phyloP scores from a whole-genome alignment of 2,113 vertebrate species.

The Psephotus haematonotus region DNA sequence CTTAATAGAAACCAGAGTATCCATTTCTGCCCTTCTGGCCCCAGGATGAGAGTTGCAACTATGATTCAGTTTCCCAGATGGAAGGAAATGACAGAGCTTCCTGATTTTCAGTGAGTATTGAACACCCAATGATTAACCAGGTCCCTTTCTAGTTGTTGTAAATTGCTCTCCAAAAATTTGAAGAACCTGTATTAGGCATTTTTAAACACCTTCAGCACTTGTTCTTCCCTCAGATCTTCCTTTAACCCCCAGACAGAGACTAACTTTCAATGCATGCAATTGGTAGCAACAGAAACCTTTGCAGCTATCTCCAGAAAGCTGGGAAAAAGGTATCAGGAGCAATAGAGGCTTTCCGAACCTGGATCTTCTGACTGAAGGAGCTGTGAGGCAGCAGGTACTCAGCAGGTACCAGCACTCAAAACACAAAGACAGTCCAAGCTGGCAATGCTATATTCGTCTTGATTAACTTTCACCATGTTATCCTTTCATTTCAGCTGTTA shows the following conservation, averaged over 20 bases:
- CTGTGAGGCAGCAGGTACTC: background rate
- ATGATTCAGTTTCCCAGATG: background rate
- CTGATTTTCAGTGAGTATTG: background rate
- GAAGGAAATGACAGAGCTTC: constrained; percentile 1
- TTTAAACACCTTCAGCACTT: background rate
- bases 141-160: background rate
- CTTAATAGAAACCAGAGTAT: constrained; percentile 60
- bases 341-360: background rate
- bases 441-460: background rate
- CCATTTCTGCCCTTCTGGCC: constrained; percentile 24
- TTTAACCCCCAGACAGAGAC: background rate
- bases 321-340: background rate
- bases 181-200: background rate
- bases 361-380: background rate
- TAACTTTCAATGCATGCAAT: background rate
- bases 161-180: background rate
- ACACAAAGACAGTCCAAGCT: background rate
- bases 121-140: background rate
- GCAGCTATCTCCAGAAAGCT: background rate
- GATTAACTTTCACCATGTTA: background rate
- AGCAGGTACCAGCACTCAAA: background rate
- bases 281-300: background rate
- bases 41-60: background rate
- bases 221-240: background rate
- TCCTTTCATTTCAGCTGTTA: background rate